Evolutionary conservation across 2,797 vertebrate species (phyloP), one percentile per base, ranked within the genome.

Genomic region (Falco novaeseelandiae): DNA sequence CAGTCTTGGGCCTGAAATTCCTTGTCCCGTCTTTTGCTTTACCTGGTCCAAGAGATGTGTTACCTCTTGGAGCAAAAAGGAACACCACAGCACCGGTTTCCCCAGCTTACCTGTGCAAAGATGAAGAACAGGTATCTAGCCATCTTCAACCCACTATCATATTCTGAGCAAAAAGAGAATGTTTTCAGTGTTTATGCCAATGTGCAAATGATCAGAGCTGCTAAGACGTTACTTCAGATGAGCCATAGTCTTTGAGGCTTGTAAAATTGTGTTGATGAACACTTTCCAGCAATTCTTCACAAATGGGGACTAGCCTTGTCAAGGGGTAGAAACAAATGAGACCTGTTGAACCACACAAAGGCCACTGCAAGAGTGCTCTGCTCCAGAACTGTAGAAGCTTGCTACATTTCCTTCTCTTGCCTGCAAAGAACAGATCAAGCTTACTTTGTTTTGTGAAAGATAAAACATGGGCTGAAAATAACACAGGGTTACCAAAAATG

Each of bases 401-500:
- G 32, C 12, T 3, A 1, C 7, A 2, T 29, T 61, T 12, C 40
- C 19, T 67, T 10, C 44, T 57, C 11, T 55, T 58, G 14, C 32
- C 52, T 62, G 17, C 29, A 72, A 36, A 76, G 17, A 90, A 78
- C 14, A 83, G 2, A 83, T 6, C 10, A 46, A 61, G 9, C 29
- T 74, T 42, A 29, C 83, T 63, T 36, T 71, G 6, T 54, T 86
- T 42, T 8, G 7, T 38, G 29, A 81, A 86, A 83, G n/a, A 32
- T 29, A 57, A 88, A 90, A 54, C 30, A 55, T 1, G 3, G 7
- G 13, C 63, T 77, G 77, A 87, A 87, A 87, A 61, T 67, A 70
- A 55, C 15, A 36, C 1, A 1, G 2, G 1, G 7, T 54, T 72
- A 70, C 34, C 38, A 51, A 80, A 86, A 66, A 0, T 4, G 17